These are phyloP conservation scores for Cataglyphis livida DNA, from an alignment of 2,888 invertebrate species.

Conservation along the genomic window DNA sequence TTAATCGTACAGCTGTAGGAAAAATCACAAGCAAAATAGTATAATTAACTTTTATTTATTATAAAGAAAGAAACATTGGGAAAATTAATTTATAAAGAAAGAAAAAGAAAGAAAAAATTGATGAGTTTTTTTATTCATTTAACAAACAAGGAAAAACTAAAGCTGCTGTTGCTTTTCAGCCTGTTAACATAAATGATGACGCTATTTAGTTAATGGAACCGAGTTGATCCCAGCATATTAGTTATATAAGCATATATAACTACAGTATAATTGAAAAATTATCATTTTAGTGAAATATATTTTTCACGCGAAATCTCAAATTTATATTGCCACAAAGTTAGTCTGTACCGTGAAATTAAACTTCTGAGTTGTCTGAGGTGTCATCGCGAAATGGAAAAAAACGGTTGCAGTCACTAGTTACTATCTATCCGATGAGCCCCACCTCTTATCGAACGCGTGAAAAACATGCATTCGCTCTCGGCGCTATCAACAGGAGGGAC, in stretches of 20 bases:
- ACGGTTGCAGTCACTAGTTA: background rate
- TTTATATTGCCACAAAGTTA: conserved; percentile 23
- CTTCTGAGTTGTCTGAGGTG: background rate
- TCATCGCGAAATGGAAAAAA: conserved; percentile 26
- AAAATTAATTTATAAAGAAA: conserved; percentile 6
- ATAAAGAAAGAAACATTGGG: conserved; percentile 3
- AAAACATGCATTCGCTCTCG: conserved; percentile 45
- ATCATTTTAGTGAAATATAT: conserved; percentile 17
- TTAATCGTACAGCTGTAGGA: conserved; percentile 7
- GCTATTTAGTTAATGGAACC: conserved; percentile 26
- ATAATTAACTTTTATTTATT: conserved; percentile 13
- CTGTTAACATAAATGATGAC: conserved; percentile 29
- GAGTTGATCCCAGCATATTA: background rate
- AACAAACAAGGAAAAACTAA: background rate
- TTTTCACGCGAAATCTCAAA: conserved; percentile 21
- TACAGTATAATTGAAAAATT: background rate
- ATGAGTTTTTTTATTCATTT: conserved; percentile 15
- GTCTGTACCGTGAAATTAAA: conserved; percentile 18
- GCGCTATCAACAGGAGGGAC: conserved; percentile 29
- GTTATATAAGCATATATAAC: conserved; percentile 21
- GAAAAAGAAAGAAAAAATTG: background rate
- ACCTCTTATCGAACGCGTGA: conserved; percentile 36
- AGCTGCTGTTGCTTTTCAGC: background rate
- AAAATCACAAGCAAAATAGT: conserved; percentile 1
- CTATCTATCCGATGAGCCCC: background rate